These are phyloP conservation scores for Panonychus citri DNA, from an alignment of 1,140 invertebrate species.

Conservation along the genomic window DNA sequence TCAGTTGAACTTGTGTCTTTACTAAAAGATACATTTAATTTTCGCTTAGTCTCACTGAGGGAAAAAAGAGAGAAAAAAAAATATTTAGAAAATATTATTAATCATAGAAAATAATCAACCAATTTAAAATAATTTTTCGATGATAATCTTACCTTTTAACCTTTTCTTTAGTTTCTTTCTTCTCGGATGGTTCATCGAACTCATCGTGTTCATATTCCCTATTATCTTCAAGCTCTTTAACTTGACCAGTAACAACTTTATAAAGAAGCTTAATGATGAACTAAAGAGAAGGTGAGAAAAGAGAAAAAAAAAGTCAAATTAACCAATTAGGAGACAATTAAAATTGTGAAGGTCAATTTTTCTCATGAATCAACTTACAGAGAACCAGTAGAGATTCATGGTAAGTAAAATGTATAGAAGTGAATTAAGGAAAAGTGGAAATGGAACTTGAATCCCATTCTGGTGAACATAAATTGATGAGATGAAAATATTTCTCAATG, in stretches of 20 bases:
- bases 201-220: constrained; percentile 17
- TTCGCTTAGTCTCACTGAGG: neutral
- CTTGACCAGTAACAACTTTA: constrained; percentile 20
- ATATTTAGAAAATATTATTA: too few relatives aligned
- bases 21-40: neutral
- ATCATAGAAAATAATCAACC: too few relatives aligned
- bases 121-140: too few relatives aligned
- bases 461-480: neutral
- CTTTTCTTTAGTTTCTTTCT: neutral
- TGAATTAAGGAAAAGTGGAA: constrained; percentile 20
- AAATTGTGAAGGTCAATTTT: neutral
- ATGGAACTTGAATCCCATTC: constrained; percentile 16
- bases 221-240: constrained; percentile 21
- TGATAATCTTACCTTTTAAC: neutral
- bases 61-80: neutral
- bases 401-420: constrained; percentile 21
- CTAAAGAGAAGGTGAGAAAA: constrained; percentile 14
- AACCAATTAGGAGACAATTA: neutral
- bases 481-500: constrained; percentile 21
- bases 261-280: constrained; percentile 20
- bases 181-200: neutral
- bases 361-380: constrained; percentile 17
- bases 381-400: constrained; percentile 26
- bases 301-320: too few relatives aligned
- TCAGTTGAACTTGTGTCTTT: neutral